phyloP scores from a whole-genome alignment of 2,888 invertebrate genomes.

The Drosophila testacea region DNA sequence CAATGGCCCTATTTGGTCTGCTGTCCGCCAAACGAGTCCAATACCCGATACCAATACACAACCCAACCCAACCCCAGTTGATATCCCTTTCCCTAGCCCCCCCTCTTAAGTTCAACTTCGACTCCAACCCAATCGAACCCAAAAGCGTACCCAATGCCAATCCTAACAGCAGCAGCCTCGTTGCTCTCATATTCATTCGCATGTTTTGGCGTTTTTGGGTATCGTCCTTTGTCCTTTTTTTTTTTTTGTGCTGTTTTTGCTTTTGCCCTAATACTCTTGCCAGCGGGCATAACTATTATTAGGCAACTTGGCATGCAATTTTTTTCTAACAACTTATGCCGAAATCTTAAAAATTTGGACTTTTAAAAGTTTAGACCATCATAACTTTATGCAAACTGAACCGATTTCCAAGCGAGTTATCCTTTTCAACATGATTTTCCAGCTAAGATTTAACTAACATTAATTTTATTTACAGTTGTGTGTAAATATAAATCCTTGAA shows the following conservation, averaged over 20 bases:
- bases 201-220: slow-evolving; percentile 50
- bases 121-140: slow-evolving; percentile 13
- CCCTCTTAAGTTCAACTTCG: neutral
- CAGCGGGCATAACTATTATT: neutral
- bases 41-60: slow-evolving; percentile 33
- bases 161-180: slow-evolving; percentile 17
- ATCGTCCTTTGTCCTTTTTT: slow-evolving; percentile 46
- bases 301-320: neutral
- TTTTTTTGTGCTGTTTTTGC: slow-evolving; percentile 4
- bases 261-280: slow-evolving; percentile 24
- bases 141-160: slow-evolving; percentile 34
- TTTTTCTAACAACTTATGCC: no score
- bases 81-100: neutral
- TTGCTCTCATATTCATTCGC: slow-evolving; percentile 65
- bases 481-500: no score
- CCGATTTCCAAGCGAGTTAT: no score
- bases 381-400: no score
- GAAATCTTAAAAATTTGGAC: no score
- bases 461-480: no score
- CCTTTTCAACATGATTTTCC: no score
- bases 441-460: no score
- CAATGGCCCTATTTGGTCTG: slow-evolving; percentile 77
- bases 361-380: no score
- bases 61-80: neutral
- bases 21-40: slow-evolving; percentile 61